Evolutionary conservation across 1,140 invertebrate genomes (phyloP).

Genomic region (Diuraphis noxia): DNA sequence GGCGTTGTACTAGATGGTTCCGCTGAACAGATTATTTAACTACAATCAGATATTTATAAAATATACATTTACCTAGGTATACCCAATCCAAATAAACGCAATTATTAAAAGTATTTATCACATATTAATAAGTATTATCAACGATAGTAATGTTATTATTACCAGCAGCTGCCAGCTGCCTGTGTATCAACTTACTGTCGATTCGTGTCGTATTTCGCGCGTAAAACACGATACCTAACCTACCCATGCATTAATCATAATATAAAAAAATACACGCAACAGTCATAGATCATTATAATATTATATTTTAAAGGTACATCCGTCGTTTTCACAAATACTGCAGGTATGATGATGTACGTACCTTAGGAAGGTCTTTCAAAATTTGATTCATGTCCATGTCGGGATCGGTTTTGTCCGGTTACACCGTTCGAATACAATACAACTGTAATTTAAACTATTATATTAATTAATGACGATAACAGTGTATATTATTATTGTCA

Average conservation of each 20-base stretch:
- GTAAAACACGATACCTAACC: background rate
- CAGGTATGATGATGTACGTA: background rate
- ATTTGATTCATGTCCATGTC: background rate
- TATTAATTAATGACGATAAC: background rate
- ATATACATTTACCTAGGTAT: background rate
- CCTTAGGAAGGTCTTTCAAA: constrained; percentile 18
- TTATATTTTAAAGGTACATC: background rate
- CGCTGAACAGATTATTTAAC: background rate
- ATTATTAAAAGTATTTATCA: background rate
- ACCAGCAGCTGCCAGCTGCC: too few species aligned
- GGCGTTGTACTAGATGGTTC: background rate
- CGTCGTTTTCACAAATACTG: background rate
- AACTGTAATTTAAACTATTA: background rate
- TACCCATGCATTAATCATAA: background rate
- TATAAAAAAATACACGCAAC: background rate
- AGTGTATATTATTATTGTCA: background rate
- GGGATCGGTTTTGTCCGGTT: background rate
- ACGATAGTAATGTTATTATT: too few species aligned
- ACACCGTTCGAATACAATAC: background rate
- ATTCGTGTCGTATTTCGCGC: background rate
- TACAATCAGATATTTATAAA: background rate
- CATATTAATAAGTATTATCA: background rate
- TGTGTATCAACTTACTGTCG: too few species aligned
- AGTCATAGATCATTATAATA: background rate
- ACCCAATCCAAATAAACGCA: background rate